Evolutionary conservation across 37 sponge, comb jelly and placozoan species (phyloP), one percentile per base, ranked within the genome.

Genomic region (Ianthella basta): DNA sequence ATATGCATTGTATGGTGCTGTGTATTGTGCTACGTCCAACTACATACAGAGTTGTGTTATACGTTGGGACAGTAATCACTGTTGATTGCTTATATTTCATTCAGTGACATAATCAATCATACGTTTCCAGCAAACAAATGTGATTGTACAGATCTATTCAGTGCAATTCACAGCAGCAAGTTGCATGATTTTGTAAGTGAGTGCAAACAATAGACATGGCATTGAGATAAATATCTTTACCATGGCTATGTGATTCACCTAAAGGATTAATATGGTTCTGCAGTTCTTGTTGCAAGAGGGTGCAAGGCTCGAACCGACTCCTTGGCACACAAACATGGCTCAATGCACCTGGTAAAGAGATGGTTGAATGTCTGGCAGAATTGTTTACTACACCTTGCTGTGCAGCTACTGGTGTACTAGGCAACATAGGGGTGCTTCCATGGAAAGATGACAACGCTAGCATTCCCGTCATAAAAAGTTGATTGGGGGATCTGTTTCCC

Each of bases 181-280:
- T 70, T 16, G 72, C 32, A 33, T 70, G 72, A 33, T 33, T 70
- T 16, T 70, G 72, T 70, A 70, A 33, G 15, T 70, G 72, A 70
- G n/a, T 70, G 36, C 72, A 70, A 25, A 70, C 72, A 70, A 70
- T 34, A 29, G 29, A 19, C 72, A 70, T 32, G 29, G 72, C 72
- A 70, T 70, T 70, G 29, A 70, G 72, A 70, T 70, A 70, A 70
- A 70, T 70, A 34, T 70, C 72, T 70, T 70, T 70, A 35, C 72
- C 72, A 70, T 70, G 15, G 72, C 29, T 70, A 36, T 19, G n/a
- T 33, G 72, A 70, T 70, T 27, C 72, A 70, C 72, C 72, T 33
- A 70, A 70, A 70, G 72, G 72, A 33, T 70, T 29, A 70, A 70
- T 12, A 5, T 70, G 72, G 32, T 3, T 70, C 72, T 70, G 72